A percentile compares a stretch with the other conserved stretches of the same genome.
Evolutionary conservation across 1,140 invertebrate genomes (phyloP).

Genomic region (Nymphalis io): DNA sequence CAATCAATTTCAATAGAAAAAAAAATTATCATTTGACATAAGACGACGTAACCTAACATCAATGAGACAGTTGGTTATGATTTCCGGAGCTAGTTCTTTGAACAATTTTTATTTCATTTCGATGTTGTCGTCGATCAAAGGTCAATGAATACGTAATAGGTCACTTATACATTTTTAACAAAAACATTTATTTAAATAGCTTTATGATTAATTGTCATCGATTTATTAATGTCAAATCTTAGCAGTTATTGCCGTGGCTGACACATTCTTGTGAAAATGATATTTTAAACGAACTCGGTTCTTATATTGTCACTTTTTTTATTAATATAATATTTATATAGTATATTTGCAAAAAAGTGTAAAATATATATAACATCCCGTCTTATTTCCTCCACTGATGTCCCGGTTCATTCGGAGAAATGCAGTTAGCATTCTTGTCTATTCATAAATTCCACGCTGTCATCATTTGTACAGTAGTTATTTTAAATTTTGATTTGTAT

Average conservation of each 20-base stretch:
- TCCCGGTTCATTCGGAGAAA: too few relatives aligned
- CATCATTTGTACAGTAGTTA: too few relatives aligned
- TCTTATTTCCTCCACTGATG: too few relatives aligned
- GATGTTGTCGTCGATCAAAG: slow-evolving; percentile 30
- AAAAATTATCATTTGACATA: neutral
- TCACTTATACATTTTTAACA: slow-evolving; percentile 37
- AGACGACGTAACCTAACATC: neutral
- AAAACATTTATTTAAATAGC: slow-evolving; percentile 32
- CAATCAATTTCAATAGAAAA: neutral
- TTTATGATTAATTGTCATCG: slow-evolving; percentile 18
- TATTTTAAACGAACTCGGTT: slow-evolving; percentile 11
- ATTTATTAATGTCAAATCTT: neutral
- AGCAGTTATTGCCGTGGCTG: neutral
- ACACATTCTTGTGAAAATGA: slow-evolving; percentile 4
- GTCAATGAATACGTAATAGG: slow-evolving; percentile 42
- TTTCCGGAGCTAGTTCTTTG: slow-evolving; percentile 6
- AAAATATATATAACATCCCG: too few relatives aligned
- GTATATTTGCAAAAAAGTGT: too few relatives aligned
- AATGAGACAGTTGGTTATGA: slow-evolving; percentile 1
- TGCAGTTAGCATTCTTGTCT: too few relatives aligned
- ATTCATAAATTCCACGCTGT: too few relatives aligned
- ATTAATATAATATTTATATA: too few relatives aligned
- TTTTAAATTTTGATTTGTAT: too few relatives aligned
- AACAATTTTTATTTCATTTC: slow-evolving; percentile 21
- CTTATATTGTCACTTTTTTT: too few relatives aligned